Evolutionary conservation across 2,797 vertebrate genomes (phyloP).

Genomic region (Etheostoma perlongum): DNA sequence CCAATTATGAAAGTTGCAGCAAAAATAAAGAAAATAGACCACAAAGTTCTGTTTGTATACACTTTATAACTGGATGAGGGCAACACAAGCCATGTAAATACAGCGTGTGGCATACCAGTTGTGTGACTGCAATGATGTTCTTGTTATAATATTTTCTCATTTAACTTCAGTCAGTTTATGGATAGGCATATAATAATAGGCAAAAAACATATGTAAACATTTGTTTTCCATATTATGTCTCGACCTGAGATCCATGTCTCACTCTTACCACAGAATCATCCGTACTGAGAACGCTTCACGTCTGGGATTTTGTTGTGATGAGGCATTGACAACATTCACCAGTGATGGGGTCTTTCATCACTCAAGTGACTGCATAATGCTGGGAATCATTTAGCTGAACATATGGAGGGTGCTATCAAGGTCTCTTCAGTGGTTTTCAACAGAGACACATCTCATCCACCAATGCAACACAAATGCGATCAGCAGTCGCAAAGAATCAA

Average conservation of each 20-base stretch:
- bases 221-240: no score
- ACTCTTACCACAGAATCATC: slow-evolving; percentile 35
- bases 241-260: background rate
- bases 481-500: slow-evolving; percentile 43
- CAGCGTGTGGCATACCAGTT: background rate
- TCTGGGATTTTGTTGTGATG: slow-evolving; percentile 51
- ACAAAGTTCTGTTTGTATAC: slow-evolving; percentile 34
- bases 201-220: slow-evolving; percentile 8
- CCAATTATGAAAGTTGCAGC: slow-evolving; percentile 64
- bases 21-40: slow-evolving; percentile 37
- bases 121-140: background rate
- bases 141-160: background rate
- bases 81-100: background rate
- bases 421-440: slow-evolving; percentile 66
- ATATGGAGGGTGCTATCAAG: slow-evolving; percentile 71
- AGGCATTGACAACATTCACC: slow-evolving; percentile 62
- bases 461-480: slow-evolving; percentile 53
- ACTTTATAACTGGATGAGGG: slow-evolving; percentile 20
- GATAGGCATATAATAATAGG: background rate
- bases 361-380: slow-evolving; percentile 63
- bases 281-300: slow-evolving; percentile 1
- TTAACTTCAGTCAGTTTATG: slow-evolving; percentile 8
- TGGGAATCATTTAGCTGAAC: slow-evolving; percentile 72
- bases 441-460: slow-evolving; percentile 58
- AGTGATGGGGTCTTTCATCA: slow-evolving; percentile 67